Percentiles rank a stretch among this genome's conserved stretches.
Evolutionary conservation across 2,888 invertebrate genomes (phyloP).

Genomic region (Aquatica leii): DNA sequence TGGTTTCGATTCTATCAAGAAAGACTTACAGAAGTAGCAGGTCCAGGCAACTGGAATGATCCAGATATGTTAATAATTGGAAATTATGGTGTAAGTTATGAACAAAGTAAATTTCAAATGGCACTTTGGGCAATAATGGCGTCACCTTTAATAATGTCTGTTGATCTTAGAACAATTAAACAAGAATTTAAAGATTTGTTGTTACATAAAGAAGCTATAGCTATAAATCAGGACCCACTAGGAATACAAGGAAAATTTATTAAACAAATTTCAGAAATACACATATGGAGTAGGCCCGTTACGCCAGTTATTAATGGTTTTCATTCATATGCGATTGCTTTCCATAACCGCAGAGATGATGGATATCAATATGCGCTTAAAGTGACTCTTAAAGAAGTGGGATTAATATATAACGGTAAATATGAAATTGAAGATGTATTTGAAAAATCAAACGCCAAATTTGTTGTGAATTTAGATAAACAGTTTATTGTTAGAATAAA

Average conservation of each 20-base stretch:
- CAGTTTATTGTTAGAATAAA: background rate
- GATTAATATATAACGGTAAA: slow-evolving; percentile 53
- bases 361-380: slow-evolving; percentile 58
- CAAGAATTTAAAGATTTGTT: slow-evolving; percentile 68
- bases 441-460: background rate
- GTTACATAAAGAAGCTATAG: slow-evolving; percentile 69
- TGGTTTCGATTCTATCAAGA: slow-evolving; percentile 73
- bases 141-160: slow-evolving; percentile 76
- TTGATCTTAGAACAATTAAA: slow-evolving; percentile 69
- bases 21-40: slow-evolving; percentile 65
- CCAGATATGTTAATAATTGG: slow-evolving; percentile 76
- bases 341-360: slow-evolving; percentile 63
- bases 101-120: slow-evolving; percentile 77
- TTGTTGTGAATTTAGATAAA: background rate
- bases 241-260: slow-evolving; percentile 69
- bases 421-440: slow-evolving; percentile 43
- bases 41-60: slow-evolving; percentile 78
- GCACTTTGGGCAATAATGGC: slow-evolving; percentile 78
- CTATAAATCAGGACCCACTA: slow-evolving; percentile 72
- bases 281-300: slow-evolving; percentile 68
- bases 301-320: slow-evolving; percentile 59
- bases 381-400: slow-evolving; percentile 51
- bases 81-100: slow-evolving; percentile 71
- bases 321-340: slow-evolving; percentile 66
- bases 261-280: slow-evolving; percentile 51